Evolutionary conservation across 92 coral and sea anemone genomes (phyloP).

Genomic region (Palythoa grandiflora): DNA sequence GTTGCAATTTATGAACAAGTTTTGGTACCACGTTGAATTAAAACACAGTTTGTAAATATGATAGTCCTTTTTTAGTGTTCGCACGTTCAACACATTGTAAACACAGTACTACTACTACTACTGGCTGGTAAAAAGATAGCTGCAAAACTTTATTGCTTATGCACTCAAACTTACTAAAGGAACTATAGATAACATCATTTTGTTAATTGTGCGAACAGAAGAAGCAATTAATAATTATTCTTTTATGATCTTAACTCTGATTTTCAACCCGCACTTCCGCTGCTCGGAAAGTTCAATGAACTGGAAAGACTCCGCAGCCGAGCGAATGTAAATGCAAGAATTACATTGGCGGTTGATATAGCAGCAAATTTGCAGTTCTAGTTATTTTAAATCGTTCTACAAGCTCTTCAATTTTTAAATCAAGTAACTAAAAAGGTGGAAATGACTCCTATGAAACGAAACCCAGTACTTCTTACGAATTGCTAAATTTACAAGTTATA

Average conservation of each 20-base stretch:
- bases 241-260: neutral
- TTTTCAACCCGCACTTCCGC: neutral
- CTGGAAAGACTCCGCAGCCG: no score
- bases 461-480: neutral
- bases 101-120: neutral
- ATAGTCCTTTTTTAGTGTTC: neutral
- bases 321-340: no score
- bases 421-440: neutral
- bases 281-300: neutral
- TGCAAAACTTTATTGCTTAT: no score
- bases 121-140: neutral
- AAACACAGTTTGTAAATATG: neutral
- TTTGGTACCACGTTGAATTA: neutral
- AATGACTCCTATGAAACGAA: neutral
- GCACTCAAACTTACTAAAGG: no score
- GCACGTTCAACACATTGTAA: neutral
- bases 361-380: no score
- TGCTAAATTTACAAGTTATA: neutral
- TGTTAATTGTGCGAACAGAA: neutral
- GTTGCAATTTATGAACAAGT: neutral
- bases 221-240: neutral
- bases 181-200: neutral
- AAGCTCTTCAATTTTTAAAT: neutral
- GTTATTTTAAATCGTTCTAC: no score
- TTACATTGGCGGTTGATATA: no score